Base-by-base conservation (phyloP, 2,797 vertebrate species). In the Hylomyscus alleni region DNA sequence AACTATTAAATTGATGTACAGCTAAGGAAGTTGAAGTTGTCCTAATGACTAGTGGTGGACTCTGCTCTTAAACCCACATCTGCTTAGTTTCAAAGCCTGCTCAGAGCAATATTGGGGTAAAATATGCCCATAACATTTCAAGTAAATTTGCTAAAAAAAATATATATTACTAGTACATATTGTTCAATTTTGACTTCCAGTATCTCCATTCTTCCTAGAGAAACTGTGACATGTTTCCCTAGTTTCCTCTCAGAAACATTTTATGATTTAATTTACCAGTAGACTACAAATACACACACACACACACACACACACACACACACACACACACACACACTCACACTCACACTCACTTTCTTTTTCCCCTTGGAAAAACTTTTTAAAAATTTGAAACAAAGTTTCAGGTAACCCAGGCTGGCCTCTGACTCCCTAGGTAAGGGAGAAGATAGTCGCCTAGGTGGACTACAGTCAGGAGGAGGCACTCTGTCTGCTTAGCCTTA, bases 101-200 rank as follows among this genome's bases (percentile, higher is more conserved):
- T 75, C 60, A 92, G 60, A 69, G 60, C 81, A 87, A 62, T 76
- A 90, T 50, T 85, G 40, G 60, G 29, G 60, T 69, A 91, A 94
- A 91, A 34, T 56, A 52, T 73, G 81, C 62, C 37, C 62, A 67
- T 54, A 26, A 73, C 44, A 83, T 86, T 65, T 85, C 47, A 54
- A 92, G 34, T 47, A 94, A 47, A 83, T 91, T 47, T 77, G 83
- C 31, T 67, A 50, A 85, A 69, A 50, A 85, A 69, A 91, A 90
- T 94, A 26, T 54, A 67, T 75, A 31, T 75, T 44, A 34, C 73
- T 17, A 90, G 72, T 26, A 26, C 84, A 52, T 81, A 44, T 86
- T 60, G 26, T 86, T 90, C 37, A 31, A 29, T 67, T 37, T 84
- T 84, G 2, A 80, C 65, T 65, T 80, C 62, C 76, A 50, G 6